phyloP scores from a whole-genome alignment of 2,113 vertebrate genomes.

The Tragelaphus imberbis region DNA sequence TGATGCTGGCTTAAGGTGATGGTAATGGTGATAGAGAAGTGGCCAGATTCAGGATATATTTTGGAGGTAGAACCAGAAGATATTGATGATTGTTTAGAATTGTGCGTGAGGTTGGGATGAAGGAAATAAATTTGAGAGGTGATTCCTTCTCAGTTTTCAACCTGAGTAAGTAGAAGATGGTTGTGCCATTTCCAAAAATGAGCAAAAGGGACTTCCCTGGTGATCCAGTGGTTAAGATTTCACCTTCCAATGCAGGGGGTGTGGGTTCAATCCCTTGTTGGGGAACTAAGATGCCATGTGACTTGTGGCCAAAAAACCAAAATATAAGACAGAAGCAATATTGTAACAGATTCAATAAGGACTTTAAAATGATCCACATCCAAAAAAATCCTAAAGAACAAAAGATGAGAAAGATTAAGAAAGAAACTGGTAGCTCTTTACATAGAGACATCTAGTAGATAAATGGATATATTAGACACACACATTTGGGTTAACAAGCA shows the following conservation, averaged over 20 bases:
- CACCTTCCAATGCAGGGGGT: background rate
- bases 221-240: background rate
- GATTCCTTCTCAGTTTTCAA: background rate
- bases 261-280: background rate
- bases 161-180: rapidly evolving
- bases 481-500: background rate
- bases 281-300: background rate
- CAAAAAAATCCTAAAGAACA: background rate
- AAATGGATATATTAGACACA: background rate
- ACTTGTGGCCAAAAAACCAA: background rate
- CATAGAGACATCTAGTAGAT: background rate
- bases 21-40: background rate
- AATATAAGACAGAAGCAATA: background rate
- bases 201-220: background rate
- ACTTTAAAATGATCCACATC: background rate
- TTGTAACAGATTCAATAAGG: background rate
- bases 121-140: background rate
- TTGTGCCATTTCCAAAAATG: background rate
- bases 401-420: background rate
- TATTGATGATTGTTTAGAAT: background rate
- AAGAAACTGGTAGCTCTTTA: background rate
- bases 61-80: background rate
- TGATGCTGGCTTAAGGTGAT: background rate
- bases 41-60: background rate
- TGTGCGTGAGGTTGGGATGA: background rate